phyloP scores from a whole-genome alignment of 2,797 vertebrate species.

The Enteromius treurensis region DNA sequence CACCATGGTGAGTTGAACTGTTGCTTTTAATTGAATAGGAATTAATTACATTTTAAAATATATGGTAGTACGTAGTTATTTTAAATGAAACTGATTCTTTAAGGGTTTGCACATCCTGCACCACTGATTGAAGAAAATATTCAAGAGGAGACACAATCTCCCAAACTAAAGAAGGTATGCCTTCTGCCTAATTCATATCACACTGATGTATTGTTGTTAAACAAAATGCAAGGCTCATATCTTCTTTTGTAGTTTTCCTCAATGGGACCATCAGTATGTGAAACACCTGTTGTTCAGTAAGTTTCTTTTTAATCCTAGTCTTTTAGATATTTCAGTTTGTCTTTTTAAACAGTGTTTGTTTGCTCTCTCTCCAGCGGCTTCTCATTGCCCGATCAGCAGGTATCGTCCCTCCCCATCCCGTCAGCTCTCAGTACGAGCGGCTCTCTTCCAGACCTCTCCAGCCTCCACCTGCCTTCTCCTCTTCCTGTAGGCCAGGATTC shows the following conservation, averaged over 20 bases:
- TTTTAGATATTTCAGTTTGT: neutral
- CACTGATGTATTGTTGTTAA: neutral
- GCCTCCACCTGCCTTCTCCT: conserved; percentile 81
- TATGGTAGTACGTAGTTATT: neutral
- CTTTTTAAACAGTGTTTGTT: neutral
- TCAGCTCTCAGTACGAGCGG: conserved; percentile 80
- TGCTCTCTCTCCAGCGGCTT: conserved; percentile 68
- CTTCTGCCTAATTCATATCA: neutral
- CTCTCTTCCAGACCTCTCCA: conserved; percentile 85
- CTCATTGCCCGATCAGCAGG: conserved; percentile 75
- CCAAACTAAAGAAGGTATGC: conserved; percentile 69
- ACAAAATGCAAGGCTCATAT: neutral
- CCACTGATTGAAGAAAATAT: conserved; percentile 79
- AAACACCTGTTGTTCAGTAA: conserved; percentile 52
- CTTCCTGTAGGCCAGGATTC: conserved; percentile 77
- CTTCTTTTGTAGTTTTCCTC: conserved; percentile 38
- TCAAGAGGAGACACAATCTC: conserved; percentile 72
- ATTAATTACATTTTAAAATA: neutral
- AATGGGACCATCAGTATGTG: conserved; percentile 38
- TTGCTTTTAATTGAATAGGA: neutral
- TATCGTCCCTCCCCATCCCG: conserved; percentile 69
- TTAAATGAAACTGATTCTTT: neutral
- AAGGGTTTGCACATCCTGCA: conserved; percentile 77
- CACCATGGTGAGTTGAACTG: conserved; percentile 71
- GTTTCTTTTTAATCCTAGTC: neutral